Base-by-base conservation (phyloP, 2,888 invertebrate species). In the Bellardia bayeri region DNA sequence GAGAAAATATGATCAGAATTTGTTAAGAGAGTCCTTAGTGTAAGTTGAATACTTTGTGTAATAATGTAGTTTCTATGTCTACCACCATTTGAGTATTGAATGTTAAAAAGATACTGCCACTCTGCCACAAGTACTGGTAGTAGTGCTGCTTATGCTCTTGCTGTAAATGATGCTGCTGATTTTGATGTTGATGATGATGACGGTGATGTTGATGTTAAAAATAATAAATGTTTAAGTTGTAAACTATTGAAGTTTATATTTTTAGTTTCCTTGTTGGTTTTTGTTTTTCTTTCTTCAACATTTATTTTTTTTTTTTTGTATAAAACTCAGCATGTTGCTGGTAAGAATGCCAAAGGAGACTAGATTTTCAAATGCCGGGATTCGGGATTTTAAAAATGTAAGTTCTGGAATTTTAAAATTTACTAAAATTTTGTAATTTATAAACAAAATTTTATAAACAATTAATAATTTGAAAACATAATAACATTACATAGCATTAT, bases 161-260 rank as follows among this genome's bases (percentile, higher is more conserved):
- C 13, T 42, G 72, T n/a, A 51, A 75, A 75, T 75, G 66, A 54
- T 82, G 63, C 69, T 76, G 75, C 37, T 69, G 49, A 51, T 69
- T 42, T 6, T 69, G 72, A 14, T 71, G 76, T 7, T 81, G n/a
- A 61, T 78, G 54, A 33, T 74, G 30, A 51, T 45, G 74, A 51
- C 56, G 76, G 14, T 64, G 64, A 66, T 49, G 76, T 30, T 63
- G 69, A 69, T 82, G 82, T 78, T 87, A 64, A 74, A 84, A 82
- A 79, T 82, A 74, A 87, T 85, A 87, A 87, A 87, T 87, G 78
- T 87, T 87, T 82, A 68, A 78, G 78, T 82, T 87, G 82, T 85
- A 84, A 87, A 87, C 76, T 85, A 87, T 84, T 85, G 84, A 82
- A 82, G 85, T 84, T 82, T 85, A 85, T 80, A 75, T 74, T 69